These are phyloP conservation scores for Semaprochilodus insignis DNA, from an alignment of 2,797 vertebrate species.

Conservation along the genomic window DNA sequence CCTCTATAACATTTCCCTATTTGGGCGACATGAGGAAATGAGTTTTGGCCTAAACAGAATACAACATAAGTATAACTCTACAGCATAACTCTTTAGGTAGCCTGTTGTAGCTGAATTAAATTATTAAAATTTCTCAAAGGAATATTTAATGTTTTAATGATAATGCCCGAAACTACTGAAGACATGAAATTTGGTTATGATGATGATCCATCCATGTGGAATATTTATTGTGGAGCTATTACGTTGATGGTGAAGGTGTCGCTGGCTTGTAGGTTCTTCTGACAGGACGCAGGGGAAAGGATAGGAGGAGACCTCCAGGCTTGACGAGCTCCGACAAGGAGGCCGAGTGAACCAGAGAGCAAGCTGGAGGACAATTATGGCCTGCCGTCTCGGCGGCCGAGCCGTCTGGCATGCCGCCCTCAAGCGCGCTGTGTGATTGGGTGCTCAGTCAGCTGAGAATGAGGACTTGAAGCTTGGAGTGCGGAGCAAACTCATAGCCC, in stretches of 20 bases:
- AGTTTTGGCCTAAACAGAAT: too few species aligned
- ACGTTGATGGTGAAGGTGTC: background rate
- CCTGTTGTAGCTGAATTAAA: too few species aligned
- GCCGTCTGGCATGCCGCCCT: background rate
- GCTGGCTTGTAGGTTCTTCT: background rate
- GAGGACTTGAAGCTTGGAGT: slow-evolving; percentile 12
- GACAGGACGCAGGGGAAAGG: background rate
- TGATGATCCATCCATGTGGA: background rate
- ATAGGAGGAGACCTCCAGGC: slow-evolving; percentile 13
- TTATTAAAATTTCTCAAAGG: too few species aligned
- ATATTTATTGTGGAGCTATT: background rate
- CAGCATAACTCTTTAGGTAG: too few species aligned
- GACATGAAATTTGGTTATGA: too few species aligned
- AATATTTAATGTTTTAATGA: too few species aligned
- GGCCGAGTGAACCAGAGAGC: background rate
- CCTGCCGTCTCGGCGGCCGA: background rate
- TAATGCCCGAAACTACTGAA: too few species aligned
- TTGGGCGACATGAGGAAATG: too few species aligned
- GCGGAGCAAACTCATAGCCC: background rate
- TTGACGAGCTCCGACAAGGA: slow-evolving; percentile 9
- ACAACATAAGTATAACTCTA: too few species aligned
- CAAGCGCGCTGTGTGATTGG: background rate
- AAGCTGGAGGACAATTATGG: slow-evolving; percentile 1
- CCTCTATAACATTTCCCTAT: too few species aligned
- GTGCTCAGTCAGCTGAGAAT: slow-evolving; percentile 1